These are phyloP conservation scores for Andricus curvator DNA, from an alignment of 2,888 invertebrate species.

Conservation along the genomic window DNA sequence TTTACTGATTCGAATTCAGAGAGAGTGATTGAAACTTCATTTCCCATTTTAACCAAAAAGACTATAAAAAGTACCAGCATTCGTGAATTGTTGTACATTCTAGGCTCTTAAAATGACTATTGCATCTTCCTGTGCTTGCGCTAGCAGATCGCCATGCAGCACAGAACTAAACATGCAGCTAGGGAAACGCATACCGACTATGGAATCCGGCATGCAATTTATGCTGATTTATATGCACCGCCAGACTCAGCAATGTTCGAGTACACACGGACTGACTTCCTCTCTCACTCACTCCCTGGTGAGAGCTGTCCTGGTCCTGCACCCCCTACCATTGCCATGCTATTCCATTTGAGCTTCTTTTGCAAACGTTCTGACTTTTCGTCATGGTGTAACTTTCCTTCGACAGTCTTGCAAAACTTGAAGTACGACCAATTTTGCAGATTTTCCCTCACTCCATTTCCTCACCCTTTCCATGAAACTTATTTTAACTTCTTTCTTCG, in stretches of 20 bases:
- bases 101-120: conserved; percentile 12
- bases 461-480: not conserved
- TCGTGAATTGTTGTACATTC: not conserved
- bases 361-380: conserved; percentile 12
- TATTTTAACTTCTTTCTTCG: not conserved
- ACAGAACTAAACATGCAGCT: conserved; percentile 45
- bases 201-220: conserved; percentile 73
- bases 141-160: conserved; percentile 13
- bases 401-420: not conserved
- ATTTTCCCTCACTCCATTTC: not conserved
- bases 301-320: conserved; percentile 25
- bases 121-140: not conserved
- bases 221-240: conserved; percentile 76
- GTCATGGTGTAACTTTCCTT: not conserved
- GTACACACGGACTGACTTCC: conserved; percentile 32
- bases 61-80: not conserved
- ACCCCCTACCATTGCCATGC: not conserved
- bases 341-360: conserved; percentile 29
- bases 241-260: conserved; percentile 55
- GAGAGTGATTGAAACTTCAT: not conserved
- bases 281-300: conserved; percentile 30
- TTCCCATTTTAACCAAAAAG: not conserved
- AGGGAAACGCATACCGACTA: conserved; percentile 65
- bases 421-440: conserved; percentile 12
- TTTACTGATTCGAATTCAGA: not conserved